A percentile compares a stretch with the other conserved stretches of the same genome.
phyloP scores from a whole-genome alignment of 2,797 vertebrate genomes.

The Telmatherina bonti region DNA sequence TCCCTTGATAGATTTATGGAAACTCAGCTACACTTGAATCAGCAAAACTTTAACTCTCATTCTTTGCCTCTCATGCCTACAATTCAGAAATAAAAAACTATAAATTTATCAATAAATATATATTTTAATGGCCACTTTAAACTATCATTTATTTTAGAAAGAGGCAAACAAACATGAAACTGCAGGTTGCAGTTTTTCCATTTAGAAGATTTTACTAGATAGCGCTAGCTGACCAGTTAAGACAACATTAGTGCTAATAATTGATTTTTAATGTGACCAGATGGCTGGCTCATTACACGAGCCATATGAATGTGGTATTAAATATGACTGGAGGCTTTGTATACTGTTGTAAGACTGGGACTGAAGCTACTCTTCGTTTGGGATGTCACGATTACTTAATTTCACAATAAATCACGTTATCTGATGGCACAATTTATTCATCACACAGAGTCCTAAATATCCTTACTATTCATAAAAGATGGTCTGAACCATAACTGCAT shows the following conservation, averaged over 20 bases:
- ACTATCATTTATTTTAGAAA: background rate
- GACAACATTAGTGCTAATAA: background rate
- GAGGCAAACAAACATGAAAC: background rate
- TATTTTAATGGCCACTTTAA: background rate
- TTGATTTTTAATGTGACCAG: background rate
- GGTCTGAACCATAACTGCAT: no score
- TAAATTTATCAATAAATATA: background rate
- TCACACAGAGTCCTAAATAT: no score
- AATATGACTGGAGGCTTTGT: background rate
- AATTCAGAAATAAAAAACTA: background rate
- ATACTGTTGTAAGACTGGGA: background rate
- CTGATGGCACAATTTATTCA: no score
- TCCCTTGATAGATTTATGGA: no score
- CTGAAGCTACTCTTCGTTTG: no score
- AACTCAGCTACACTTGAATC: background rate
- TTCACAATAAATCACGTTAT: no score
- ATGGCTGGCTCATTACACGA: background rate
- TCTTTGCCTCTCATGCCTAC: background rate
- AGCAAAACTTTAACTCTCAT: background rate
- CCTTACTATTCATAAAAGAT: no score
- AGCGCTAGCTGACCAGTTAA: background rate
- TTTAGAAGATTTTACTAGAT: constrained; percentile 1
- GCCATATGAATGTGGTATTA: background rate
- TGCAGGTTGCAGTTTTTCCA: background rate
- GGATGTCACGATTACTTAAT: no score